Evolutionary conservation across 30 jellyfish, hydroid and myxozoan genomes (phyloP), one percentile per base, ranked within the genome.

Genomic region (Rhopilema esculentum): DNA sequence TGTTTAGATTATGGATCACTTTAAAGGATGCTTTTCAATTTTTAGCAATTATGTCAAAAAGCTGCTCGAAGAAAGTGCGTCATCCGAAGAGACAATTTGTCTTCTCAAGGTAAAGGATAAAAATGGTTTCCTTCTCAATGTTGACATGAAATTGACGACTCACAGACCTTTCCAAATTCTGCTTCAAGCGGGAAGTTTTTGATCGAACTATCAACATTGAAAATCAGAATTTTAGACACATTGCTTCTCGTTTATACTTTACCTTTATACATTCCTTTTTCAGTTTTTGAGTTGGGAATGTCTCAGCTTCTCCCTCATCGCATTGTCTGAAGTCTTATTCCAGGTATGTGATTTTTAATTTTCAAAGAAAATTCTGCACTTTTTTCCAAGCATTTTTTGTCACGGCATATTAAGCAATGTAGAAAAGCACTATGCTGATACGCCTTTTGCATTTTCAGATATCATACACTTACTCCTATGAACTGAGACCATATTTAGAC

Each of bases 271-370:
- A 67, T 86, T 50, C 53, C 27, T 21, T 15, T 82, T 80, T 66
- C 66, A 94, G 99, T 94, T 94, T 81, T 92, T 94, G 79, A 94
- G 99, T 77, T 94, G 99, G 99, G 99, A 94, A 77, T 94, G 99
- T 53, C 52, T 94, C 88, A 94, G 97, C 74, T 94, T 94, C 53
- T 94, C 99, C 26, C 77, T 94, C 69, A 94, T 94, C 30, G 99
- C 97, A 1, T 88, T 94, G 23, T 94, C 99, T 12, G 99, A 94
- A 82, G 99, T 94, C 7, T 75, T 94, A 33, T 94, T 89, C 90
- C 97, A 85, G 92, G 99, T 94, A 85, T 75, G n/a, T n/a, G n/a
- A n/a, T n/a, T n/a, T n/a, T n/a, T n/a, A n/a, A n/a, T n/a, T n/a
- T n/a, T n/a, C n/a, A n/a, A n/a, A n/a, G n/a, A n/a, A n/a, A n/a